Evolutionary conservation across 2,113 vertebrate genomes (phyloP).

Genomic region (Notechis scutatus): DNA sequence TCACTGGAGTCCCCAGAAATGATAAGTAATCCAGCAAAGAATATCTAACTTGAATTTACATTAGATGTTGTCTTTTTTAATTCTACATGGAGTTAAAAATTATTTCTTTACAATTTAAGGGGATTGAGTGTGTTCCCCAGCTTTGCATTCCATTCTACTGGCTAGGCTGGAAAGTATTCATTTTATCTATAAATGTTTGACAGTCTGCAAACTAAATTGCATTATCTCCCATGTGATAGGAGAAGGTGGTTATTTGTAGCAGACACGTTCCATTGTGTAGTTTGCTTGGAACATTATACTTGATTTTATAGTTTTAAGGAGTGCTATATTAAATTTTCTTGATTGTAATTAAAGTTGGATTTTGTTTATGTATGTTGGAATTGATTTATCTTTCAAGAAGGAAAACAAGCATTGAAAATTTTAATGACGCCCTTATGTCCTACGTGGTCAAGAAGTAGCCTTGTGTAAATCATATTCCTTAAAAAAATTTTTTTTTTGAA

Average conservation of each 20-base stretch:
- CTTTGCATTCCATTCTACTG: neutral
- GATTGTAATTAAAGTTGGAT: neutral
- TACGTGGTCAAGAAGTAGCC: neutral
- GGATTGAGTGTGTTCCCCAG: neutral
- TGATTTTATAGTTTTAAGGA: neutral
- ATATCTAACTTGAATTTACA: neutral
- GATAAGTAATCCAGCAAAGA: neutral
- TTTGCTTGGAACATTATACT: neutral
- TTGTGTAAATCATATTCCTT: neutral
- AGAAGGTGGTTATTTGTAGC: neutral
- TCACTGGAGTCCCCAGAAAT: neutral
- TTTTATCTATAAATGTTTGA: neutral
- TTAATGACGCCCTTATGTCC: neutral
- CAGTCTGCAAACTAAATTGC: neutral
- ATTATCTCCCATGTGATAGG: neutral
- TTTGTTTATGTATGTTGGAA: neutral
- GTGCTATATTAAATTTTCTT: neutral
- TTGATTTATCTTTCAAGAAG: neutral
- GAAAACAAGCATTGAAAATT: neutral
- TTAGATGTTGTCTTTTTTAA: neutral
- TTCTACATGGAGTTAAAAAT: neutral
- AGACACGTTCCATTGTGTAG: neutral
- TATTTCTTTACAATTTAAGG: neutral
- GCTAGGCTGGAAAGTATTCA: neutral
- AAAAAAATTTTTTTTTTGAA: neutral